Evolutionary conservation across 2,888 invertebrate genomes (phyloP).

Genomic region (Teleogryllus oceanicus): DNA sequence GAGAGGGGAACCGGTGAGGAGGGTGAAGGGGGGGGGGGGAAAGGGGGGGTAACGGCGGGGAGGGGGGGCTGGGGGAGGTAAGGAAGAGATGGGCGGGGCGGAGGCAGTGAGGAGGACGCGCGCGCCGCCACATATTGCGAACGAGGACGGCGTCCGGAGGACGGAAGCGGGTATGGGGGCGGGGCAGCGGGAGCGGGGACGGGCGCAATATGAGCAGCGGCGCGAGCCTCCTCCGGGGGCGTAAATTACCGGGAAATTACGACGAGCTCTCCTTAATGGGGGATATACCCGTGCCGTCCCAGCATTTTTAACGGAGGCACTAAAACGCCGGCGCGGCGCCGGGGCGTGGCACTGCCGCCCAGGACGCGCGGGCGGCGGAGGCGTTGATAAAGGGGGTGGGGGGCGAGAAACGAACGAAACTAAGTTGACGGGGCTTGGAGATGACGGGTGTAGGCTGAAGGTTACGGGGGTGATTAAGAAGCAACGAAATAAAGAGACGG

Average conservation of each 20-base stretch:
- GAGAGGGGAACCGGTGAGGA: no score
- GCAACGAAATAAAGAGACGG: no score
- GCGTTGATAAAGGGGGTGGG: no score
- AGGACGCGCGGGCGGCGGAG: no score
- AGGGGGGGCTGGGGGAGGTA: neutral
- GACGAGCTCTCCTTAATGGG: neutral
- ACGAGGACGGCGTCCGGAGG: neutral
- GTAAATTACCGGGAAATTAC: constrained; percentile 18
- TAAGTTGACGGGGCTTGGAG: no score
- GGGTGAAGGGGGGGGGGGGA: neutral
- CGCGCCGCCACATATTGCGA: neutral
- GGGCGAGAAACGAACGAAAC: no score
- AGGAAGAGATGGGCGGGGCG: neutral
- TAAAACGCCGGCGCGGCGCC: neutral
- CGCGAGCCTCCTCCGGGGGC: neutral
- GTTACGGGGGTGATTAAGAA: no score
- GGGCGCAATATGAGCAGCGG: neutral
- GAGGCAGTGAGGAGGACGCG: neutral
- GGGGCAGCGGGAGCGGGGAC: neutral
- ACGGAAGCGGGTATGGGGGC: neutral
- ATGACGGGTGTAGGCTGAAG: no score
- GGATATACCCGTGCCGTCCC: constrained; percentile 18
- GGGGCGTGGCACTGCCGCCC: no score
- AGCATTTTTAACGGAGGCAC: constrained; percentile 18
- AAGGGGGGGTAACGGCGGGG: neutral